Evolutionary conservation across 1,140 invertebrate genomes (phyloP).

Genomic region (Metaphire vulgaris): DNA sequence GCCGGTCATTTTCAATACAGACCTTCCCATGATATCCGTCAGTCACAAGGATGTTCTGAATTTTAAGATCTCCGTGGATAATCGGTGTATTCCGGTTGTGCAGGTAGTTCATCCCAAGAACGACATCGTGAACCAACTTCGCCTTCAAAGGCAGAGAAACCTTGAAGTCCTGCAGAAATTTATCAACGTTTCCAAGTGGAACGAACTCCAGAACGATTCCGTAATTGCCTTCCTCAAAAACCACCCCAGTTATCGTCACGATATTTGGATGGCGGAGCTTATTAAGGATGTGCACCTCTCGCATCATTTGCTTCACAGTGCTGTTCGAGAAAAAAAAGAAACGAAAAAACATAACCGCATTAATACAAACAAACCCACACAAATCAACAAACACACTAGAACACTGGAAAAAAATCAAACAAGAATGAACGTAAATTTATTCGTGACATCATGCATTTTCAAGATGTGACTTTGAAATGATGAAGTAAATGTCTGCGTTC

Average conservation of each 20-base stretch:
- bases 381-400: too few relatives aligned
- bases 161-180: neutral
- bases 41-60: neutral
- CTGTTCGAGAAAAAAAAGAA: neutral
- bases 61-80: constrained; percentile 6
- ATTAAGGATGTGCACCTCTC: neutral
- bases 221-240: neutral
- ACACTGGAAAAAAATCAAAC: too few relatives aligned
- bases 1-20: too few relatives aligned
- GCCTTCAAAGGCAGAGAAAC: neutral
- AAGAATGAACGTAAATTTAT: too few relatives aligned
- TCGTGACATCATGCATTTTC: too few relatives aligned
- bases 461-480: too few relatives aligned
- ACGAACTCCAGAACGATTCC: neutral
- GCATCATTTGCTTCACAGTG: neutral
- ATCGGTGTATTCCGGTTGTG: neutral
- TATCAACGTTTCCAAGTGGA: neutral
- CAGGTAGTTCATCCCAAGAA: constrained; percentile 7
- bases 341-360: too few relatives aligned
- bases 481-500: too few relatives aligned
- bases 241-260: neutral
- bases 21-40: neutral
- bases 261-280: neutral
- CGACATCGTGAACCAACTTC: neutral
- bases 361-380: too few relatives aligned